Base-by-base conservation (phyloP, 1,140 invertebrate genomes). In the Trichonephila clavata region DNA sequence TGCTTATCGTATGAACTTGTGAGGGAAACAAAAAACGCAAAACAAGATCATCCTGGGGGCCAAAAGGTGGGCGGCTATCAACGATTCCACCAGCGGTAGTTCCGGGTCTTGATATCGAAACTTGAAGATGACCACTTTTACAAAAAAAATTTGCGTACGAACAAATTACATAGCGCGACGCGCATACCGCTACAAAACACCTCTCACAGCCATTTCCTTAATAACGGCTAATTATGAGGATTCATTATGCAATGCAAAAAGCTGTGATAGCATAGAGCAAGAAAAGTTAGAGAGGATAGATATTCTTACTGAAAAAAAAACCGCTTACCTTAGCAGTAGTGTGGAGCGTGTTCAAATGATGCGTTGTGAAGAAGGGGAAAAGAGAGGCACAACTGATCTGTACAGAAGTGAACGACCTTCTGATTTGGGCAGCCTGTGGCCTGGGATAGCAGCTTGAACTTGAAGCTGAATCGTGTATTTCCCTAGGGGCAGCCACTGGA, bases 341-440 rank as follows among this genome's bases (percentile, higher is more conserved):
- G 71, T 39, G 27, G 71, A 32, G 71, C 71, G 71, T 27, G 71
- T 77, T 77, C 71, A 27, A 77, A 20, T 77, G 71, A 39, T 32
- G 71, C 16, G 18, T 16, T 50, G 81, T 8, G 13, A 20, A 39
- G 18, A 43, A 24, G 65, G 65, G 65, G 65, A 68, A 24, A 86
- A 61, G 24, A 39, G 16, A 86, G 59, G 60, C 27, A 63, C 84
- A 63, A 68, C 84, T 59, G 84, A 86, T 61, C 10, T 14, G 27
- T 21, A 39, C 84, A 61, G 84, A 86, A 61, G 84, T 86, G 84
- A 86, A 86, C 84, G 84, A 86, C 84, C 84, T 86, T 86, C 57
- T 86, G 59, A 24, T 63, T 86, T 61, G 84, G 57, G n/a, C 60
- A 32, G 60, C 60, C n/a, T 63, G 32, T 86, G 84, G 84, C 84